Base-by-base conservation (phyloP, 2,888 invertebrate genomes). In the Dryobota labecula region DNA sequence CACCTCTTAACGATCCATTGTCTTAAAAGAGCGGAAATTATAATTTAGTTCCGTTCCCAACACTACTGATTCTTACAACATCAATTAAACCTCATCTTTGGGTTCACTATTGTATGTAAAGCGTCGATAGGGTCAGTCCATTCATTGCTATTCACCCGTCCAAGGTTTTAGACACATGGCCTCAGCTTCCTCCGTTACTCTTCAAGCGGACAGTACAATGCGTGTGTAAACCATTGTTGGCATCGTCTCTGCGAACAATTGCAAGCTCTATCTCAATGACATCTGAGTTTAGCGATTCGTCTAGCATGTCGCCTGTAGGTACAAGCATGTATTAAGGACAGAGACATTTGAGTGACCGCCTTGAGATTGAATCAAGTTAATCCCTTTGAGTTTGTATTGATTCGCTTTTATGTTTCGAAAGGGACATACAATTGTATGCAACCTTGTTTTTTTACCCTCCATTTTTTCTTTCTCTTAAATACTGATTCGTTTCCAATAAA, bases 131-230 rank as follows among this genome's bases (percentile, higher is more conserved):
- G 81, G 74, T 78, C 70, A 57, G 75, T 64, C 72, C 65, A 83
- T 83, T 85, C 84, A 74, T 83, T 88, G 87, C 88, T 89, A 91
- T 91, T 92, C 92, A 91, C 83, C 90, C 89, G 92, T 91, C 94
- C 95, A 94, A 94, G 95, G 94, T 89, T 91, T 91, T 89, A 89
- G 92, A 92, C 88, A 82, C 90, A 90, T 89, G 93, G 91, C 91
- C 93, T 89, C 88, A 86, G 92, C 90, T 94, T 93, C 95, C 93
- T 92, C 89, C 84, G 89, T 90, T 90, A 93, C 92, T 92, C 92
- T 93, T 91, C 88, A 90, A 86, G 82, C 83, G 88, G 95, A 95
- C 95, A 95, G 92, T 90, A 95, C 95, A 95, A 95, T 94, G 92
- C 85, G 77, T 84, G 87, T 88, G 77, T 80, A 87, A 83, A 77